Percentiles rank a stretch among this genome's conserved stretches.
phyloP scores from a whole-genome alignment of 1,140 invertebrate species.

The Cryptotermes secundus region DNA sequence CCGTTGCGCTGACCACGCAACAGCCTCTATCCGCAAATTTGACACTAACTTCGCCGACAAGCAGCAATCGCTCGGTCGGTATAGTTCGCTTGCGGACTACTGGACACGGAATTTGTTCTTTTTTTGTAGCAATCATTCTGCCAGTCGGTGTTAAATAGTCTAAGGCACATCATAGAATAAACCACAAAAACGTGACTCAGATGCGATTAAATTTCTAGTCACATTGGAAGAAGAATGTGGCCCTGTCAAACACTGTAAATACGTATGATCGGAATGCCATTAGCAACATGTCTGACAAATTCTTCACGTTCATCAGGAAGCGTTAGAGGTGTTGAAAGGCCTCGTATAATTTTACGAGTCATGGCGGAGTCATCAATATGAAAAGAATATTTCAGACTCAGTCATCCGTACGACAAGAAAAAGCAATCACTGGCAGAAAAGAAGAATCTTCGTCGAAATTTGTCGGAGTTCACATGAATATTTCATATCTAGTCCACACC shows the following conservation, averaged over 20 bases:
- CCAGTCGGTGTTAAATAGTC: too few species aligned
- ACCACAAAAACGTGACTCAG: too few species aligned
- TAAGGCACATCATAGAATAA: too few species aligned
- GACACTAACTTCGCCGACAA: too few species aligned
- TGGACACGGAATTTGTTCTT: too few species aligned
- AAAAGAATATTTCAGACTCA: not conserved
- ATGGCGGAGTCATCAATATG: conserved; percentile 3
- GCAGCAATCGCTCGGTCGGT: too few species aligned
- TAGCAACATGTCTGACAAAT: not conserved
- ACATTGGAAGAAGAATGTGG: too few species aligned
- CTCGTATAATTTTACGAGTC: not conserved
- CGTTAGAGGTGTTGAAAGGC: not conserved
- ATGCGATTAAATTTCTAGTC: too few species aligned
- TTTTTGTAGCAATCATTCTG: too few species aligned
- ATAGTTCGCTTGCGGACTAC: too few species aligned
- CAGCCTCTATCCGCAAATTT: too few species aligned
- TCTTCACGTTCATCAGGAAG: not conserved
- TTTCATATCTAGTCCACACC: conserved; percentile 1
- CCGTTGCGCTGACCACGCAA: too few species aligned
- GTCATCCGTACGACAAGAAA: not conserved
- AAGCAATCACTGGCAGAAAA: not conserved
- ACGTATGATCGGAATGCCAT: not conserved
- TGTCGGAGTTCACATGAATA: conserved; percentile 1
- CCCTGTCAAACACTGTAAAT: not conserved
- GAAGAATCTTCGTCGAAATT: not conserved